Percentiles rank a stretch among this genome's conserved stretches.
phyloP scores from a whole-genome alignment of 1,140 invertebrate genomes.

The Pectinophora gossypiella region DNA sequence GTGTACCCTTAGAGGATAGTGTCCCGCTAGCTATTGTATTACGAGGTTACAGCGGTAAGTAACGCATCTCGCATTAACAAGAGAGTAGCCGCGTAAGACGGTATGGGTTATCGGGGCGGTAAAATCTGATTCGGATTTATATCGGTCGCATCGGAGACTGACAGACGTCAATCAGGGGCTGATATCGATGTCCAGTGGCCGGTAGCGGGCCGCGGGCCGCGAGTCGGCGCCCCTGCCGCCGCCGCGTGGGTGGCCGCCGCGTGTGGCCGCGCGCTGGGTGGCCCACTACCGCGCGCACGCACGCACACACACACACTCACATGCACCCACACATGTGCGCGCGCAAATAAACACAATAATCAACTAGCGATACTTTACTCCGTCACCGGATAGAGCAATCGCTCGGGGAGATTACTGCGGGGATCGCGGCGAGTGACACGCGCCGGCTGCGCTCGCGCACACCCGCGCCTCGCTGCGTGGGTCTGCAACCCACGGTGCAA shows the following conservation, averaged over 20 bases:
- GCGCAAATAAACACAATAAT: constrained; percentile 72
- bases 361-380: constrained; percentile 70
- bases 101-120: background rate
- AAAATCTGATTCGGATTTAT: constrained; percentile 30
- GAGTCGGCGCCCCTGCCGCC: constrained; percentile 34
- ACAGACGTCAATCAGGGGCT: constrained; percentile 48
- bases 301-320: constrained; percentile 49
- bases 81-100: background rate
- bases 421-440: constrained; percentile 47
- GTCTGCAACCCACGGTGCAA: background rate
- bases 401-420: constrained; percentile 52
- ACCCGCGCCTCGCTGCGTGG: background rate
- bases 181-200: constrained; percentile 48
- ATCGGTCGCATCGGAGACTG: constrained; percentile 28
- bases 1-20: no score
- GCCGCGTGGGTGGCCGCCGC: constrained; percentile 66
- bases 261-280: constrained; percentile 71
- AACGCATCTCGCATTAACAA: background rate
- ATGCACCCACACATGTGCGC: constrained; percentile 52
- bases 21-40: background rate
- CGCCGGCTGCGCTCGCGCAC: constrained; percentile 14
- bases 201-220: constrained; percentile 46
- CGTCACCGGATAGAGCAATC: constrained; percentile 69
- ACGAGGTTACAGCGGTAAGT: background rate
- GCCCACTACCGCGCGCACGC: constrained; percentile 51